A percentile compares a stretch with the other conserved stretches of the same genome.
phyloP scores from a whole-genome alignment of 2,888 invertebrate species.

The Schrankia costaestrigalis region DNA sequence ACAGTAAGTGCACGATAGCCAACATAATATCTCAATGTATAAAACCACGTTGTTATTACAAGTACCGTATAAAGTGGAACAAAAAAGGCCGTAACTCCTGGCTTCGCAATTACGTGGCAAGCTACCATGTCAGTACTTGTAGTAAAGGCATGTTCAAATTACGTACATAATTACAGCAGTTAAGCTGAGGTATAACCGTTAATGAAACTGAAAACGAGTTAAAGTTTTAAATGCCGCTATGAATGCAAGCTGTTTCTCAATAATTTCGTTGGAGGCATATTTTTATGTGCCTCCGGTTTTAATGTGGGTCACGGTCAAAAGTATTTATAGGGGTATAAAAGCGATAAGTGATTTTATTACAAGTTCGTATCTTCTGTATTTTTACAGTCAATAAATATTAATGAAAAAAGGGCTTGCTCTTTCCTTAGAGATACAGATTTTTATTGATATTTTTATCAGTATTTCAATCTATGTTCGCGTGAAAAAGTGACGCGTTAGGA shows the following conservation, averaged over 20 bases:
- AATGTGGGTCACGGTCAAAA: not conserved
- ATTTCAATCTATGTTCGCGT: no score
- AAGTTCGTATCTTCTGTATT: no score
- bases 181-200: slow-evolving; percentile 73
- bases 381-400: no score
- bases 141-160: slow-evolving; percentile 62
- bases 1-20: no score
- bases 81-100: slow-evolving; percentile 17
- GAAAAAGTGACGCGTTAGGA: no score
- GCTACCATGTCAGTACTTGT: slow-evolving; percentile 37
- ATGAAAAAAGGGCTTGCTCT: no score
- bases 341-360: not conserved
- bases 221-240: slow-evolving; percentile 72
- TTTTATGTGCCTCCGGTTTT: slow-evolving; percentile 43
- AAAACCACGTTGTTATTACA: slow-evolving; percentile 7
- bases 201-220: slow-evolving; percentile 73
- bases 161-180: slow-evolving; percentile 70
- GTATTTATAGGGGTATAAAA: not conserved
- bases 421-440: no score
- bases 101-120: slow-evolving; percentile 20
- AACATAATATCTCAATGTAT: no score
- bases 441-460: no score
- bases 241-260: slow-evolving; percentile 76
- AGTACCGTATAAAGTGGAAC: slow-evolving; percentile 11
- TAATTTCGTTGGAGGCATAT: slow-evolving; percentile 65